A percentile compares a stretch with the other conserved stretches of the same genome.
phyloP scores from a whole-genome alignment of 2,888 invertebrate species.

The Actias luna region DNA sequence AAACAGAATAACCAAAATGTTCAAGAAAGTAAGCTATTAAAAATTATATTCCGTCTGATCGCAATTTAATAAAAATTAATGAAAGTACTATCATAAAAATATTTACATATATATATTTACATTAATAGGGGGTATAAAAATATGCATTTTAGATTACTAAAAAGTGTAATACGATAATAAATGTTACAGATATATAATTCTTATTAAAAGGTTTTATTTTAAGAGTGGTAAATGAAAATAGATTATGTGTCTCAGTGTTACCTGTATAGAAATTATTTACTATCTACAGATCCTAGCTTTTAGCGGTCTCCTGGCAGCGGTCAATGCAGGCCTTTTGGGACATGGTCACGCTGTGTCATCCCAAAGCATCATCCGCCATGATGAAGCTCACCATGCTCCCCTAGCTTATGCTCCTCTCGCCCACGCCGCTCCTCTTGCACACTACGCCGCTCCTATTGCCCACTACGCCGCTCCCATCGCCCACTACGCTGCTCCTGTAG shows the following conservation, averaged over 20 bases:
- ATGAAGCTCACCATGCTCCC: constrained; percentile 34
- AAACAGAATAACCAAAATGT: constrained; percentile 58
- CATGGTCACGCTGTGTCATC: constrained; percentile 56
- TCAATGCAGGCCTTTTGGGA: constrained; percentile 67
- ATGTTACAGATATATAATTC: background rate
- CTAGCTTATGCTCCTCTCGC: constrained; percentile 25
- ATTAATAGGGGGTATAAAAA: too few relatives aligned
- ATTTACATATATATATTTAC: background rate
- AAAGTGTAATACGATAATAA: background rate
- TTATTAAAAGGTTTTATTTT: background rate
- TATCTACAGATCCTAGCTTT: constrained; percentile 63
- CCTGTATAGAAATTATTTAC: constrained; percentile 1
- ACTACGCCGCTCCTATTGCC: constrained; percentile 28
- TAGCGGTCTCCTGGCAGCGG: constrained; percentile 62
- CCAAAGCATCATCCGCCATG: constrained; percentile 63
- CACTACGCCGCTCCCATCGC: constrained; percentile 25
- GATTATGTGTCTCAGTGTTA: background rate
- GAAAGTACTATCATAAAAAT: background rate
- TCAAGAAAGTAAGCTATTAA: constrained; percentile 59
- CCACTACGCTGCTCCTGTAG: constrained; percentile 29
- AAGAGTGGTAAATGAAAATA: background rate
- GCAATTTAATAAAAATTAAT: background rate
- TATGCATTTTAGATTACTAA: background rate
- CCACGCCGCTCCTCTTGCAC: constrained; percentile 30
- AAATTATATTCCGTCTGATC: background rate